These are phyloP conservation scores for Cynodonichthys magdalenae DNA, from an alignment of 2,797 vertebrate species.

Conservation along the genomic window DNA sequence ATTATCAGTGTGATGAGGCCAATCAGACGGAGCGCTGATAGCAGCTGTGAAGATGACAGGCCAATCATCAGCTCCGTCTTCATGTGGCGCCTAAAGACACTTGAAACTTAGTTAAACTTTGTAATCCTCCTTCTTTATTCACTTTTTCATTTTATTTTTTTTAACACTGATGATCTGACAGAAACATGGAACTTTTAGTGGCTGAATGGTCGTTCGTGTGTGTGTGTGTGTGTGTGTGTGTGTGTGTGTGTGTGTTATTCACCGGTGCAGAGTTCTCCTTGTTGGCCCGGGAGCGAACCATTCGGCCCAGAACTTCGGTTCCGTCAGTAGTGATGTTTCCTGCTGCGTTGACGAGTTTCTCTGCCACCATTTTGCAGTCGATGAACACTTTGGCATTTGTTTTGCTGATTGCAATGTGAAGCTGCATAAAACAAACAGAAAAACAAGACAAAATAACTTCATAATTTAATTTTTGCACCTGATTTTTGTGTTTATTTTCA, in stretches of 20 bases:
- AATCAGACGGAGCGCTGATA: background rate
- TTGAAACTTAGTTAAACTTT: background rate
- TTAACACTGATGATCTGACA: background rate
- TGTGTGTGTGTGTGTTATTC: background rate
- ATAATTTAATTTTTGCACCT: background rate
- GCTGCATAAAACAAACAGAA: conserved; percentile 62
- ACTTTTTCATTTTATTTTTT: background rate
- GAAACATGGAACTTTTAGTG: background rate
- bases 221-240: background rate
- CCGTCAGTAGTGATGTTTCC: conserved; percentile 91
- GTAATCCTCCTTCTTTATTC: background rate
- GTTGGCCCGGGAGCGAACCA: conserved; percentile 90
- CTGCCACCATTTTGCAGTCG: conserved; percentile 89
- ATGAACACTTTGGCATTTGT: conserved; percentile 87
- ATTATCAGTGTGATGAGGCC: background rate
- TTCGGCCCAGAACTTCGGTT: conserved; percentile 90
- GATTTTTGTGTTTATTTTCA: too few species aligned
- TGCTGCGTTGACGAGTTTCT: conserved; percentile 88
- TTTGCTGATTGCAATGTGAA: conserved; percentile 92
- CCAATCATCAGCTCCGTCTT: background rate
- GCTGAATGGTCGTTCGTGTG: background rate
- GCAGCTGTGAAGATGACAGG: background rate
- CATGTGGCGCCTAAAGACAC: background rate
- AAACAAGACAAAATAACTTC: background rate
- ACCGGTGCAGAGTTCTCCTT: conserved; percentile 91